Percentiles rank a stretch among this genome's conserved stretches.
Evolutionary conservation across 2,113 vertebrate species (phyloP).

Genomic region (Mungos mungo): DNA sequence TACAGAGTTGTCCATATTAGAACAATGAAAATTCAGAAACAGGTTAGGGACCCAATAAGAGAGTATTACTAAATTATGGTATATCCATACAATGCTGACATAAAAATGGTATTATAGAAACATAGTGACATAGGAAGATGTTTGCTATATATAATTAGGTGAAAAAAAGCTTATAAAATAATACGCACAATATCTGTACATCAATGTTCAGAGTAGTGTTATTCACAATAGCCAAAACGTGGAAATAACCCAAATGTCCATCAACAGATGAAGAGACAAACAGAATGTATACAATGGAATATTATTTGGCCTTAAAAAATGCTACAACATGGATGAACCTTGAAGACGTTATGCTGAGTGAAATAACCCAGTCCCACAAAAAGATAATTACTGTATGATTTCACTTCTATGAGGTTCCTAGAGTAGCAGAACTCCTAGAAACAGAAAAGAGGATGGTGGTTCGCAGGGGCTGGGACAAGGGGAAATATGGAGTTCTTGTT

Average conservation of each 20-base stretch:
- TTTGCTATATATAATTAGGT: not conserved
- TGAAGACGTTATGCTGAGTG: not conserved
- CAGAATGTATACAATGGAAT: not conserved
- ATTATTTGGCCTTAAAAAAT: not conserved
- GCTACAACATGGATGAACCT: not conserved
- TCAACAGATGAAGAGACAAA: not conserved
- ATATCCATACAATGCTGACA: not conserved
- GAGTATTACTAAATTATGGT: not conserved
- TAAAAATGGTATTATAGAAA: not conserved
- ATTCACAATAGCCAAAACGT: not conserved
- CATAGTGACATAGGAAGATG: not conserved
- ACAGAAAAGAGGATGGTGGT: not conserved
- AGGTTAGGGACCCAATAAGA: not conserved
- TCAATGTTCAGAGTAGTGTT: not conserved
- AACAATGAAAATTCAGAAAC: not conserved
- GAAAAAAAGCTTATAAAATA: not conserved
- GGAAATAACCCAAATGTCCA: not conserved
- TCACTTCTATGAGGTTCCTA: not conserved
- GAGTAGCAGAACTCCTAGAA: not conserved
- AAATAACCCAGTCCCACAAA: not conserved
- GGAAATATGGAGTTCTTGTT: not conserved
- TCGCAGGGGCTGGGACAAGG: not conserved
- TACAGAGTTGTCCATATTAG: not conserved
- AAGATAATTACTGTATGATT: not conserved
- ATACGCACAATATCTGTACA: not conserved